Evolutionary conservation across 1,140 invertebrate genomes (phyloP).

Genomic region (Ruditapes philippinarum): DNA sequence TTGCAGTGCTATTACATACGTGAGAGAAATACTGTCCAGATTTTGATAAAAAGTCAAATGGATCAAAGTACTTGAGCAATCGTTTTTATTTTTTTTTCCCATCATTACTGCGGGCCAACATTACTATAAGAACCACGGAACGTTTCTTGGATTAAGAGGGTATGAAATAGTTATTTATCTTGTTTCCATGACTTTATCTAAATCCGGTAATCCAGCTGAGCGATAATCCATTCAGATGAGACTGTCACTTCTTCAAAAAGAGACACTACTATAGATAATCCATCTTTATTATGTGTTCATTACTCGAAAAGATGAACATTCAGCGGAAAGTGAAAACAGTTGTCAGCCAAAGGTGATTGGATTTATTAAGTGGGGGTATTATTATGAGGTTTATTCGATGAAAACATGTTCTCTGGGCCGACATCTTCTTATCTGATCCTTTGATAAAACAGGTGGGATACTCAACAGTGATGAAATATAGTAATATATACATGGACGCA

Average conservation of each 20-base stretch:
- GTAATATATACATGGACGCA: too few relatives aligned
- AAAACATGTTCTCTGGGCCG: not conserved
- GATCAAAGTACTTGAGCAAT: not conserved
- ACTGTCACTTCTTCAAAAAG: not conserved
- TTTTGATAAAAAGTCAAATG: too few relatives aligned
- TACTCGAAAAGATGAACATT: not conserved
- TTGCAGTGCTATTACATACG: too few relatives aligned
- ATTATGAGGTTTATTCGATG: not conserved
- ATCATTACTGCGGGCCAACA: not conserved
- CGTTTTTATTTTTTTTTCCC: not conserved
- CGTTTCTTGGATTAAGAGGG: not conserved
- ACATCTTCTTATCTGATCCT: not conserved
- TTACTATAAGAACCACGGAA: not conserved
- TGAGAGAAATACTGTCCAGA: too few relatives aligned
- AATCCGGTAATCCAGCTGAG: not conserved
- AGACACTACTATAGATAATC: not conserved
- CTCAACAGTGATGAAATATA: not conserved
- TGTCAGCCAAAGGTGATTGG: not conserved
- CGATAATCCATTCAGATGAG: constrained; percentile 11
- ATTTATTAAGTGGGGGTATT: constrained; percentile 1
- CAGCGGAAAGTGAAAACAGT: not conserved
- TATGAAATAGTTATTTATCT: constrained; percentile 15
- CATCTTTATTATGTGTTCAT: not conserved
- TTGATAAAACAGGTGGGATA: not conserved
- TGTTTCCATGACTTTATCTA: not conserved